Evolutionary conservation across 1,140 invertebrate genomes (phyloP), one percentile per base, ranked within the genome.

Genomic region (Caenorhabditis remanei): DNA sequence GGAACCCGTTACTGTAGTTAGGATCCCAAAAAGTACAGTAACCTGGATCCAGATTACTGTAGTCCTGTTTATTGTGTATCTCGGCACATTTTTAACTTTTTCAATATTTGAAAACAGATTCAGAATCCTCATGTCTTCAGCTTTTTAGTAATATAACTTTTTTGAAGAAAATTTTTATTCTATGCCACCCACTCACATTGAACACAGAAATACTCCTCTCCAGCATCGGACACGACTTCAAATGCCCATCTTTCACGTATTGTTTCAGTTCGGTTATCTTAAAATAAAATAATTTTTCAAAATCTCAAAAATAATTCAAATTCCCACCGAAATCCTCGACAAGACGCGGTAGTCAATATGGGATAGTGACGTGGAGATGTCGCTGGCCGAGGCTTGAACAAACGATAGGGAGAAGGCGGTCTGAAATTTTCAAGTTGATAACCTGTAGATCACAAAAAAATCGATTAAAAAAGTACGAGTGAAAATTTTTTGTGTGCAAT

Each of bases 141-240:
- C 32, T 32, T 32, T 32, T 2, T 2, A 2, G 32, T 32, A 0
- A 32, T 32, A 1, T 32, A 2, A 32, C 32, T 32, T 32, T 32
- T 32, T 32, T 32, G 32, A 32, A 32, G 32, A 32, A 32, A 32
- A 32, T 32, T 32, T 32, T 1, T 1, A 32, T 32, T 32, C 2
- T n/a, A n/a, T 32, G 32, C 32, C 32, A 1, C 32, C 32, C 0
- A 86, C 90, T 90, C 79, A 92, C 91, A 88, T 92, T 92, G 67
- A 92, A 92, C 40, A 92, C 88, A 9, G 90, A 88, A 55, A 92
- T 92, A 19, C 89, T 91, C 67, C 91, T 55, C 61, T 92, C 89
- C n/a, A 92, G 85, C 85, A 90, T 85, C 9, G 90, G 90, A 53
- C 90, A 89, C 19, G 83, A 65, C 55, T 63, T 71, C 9, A 92